A percentile compares a stretch with the other conserved stretches of the same genome.
These are phyloP conservation scores for Toxostoma redivivum DNA, from an alignment of 2,113 vertebrate species.

Conservation along the genomic window DNA sequence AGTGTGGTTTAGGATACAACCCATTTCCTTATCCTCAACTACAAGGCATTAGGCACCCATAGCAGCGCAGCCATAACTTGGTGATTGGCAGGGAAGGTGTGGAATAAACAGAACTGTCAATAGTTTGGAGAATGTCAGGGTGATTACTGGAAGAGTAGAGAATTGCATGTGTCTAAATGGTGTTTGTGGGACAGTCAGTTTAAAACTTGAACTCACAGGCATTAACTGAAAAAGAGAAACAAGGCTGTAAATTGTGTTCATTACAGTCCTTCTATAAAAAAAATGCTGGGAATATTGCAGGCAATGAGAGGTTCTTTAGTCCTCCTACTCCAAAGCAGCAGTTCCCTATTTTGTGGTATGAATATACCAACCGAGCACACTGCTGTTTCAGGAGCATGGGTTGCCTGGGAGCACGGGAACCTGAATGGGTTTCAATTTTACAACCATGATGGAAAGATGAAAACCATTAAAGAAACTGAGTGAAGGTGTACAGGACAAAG, in stretches of 20 bases:
- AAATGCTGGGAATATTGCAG: not conserved
- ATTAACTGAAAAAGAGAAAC: not conserved
- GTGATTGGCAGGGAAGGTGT: not conserved
- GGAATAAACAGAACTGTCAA: not conserved
- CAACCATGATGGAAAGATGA: not conserved
- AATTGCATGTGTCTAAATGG: fast-evolving
- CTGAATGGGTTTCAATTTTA: not conserved
- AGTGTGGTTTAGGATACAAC: not conserved
- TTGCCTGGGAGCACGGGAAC: not conserved
- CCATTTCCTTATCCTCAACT: not conserved
- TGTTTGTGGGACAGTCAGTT: not conserved
- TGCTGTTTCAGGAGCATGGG: not conserved
- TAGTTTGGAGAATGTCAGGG: not conserved
- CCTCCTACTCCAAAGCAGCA: not conserved
- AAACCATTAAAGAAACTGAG: not conserved
- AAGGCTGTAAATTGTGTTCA: not conserved
- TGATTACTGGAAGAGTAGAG: not conserved
- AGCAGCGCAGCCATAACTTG: not conserved
- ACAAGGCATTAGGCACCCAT: not conserved
- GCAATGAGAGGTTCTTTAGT: not conserved
- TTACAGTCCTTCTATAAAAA: not conserved
- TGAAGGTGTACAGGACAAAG: not conserved
- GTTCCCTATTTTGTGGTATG: not conserved
- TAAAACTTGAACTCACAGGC: not conserved
- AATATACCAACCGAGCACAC: not conserved